These are phyloP conservation scores for Ostrea edulis DNA, from an alignment of 1,140 invertebrate species.

Conservation along the genomic window DNA sequence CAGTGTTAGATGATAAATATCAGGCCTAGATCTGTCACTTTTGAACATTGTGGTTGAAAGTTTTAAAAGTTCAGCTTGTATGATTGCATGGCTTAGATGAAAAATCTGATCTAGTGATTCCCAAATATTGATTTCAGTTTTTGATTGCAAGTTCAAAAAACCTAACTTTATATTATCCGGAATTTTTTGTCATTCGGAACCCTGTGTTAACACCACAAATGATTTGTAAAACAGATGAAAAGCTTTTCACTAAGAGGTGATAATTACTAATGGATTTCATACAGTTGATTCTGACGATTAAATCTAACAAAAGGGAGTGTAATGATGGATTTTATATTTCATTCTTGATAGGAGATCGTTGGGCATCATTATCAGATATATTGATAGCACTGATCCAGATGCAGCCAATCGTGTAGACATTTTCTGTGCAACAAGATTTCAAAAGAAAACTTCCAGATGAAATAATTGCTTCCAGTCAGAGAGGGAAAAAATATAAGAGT, in stretches of 20 bases:
- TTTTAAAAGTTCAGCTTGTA: too few species aligned
- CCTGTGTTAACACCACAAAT: not conserved
- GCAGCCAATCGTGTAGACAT: not conserved
- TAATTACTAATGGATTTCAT: conserved; percentile 36
- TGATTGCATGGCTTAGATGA: too few species aligned
- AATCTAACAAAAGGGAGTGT: not conserved
- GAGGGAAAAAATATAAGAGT: not conserved
- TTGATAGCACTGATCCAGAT: conserved; percentile 18
- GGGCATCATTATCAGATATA: conserved; percentile 5
- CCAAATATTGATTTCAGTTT: too few species aligned
- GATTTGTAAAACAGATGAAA: conserved; percentile 4
- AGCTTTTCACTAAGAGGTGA: not conserved
- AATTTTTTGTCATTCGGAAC: not conserved
- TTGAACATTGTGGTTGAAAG: too few species aligned
- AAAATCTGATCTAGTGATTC: too few species aligned
- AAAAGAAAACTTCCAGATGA: not conserved
- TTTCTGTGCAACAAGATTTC: conserved; percentile 21
- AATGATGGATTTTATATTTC: conserved; percentile 7
- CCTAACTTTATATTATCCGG: too few species aligned
- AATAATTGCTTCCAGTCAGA: conserved; percentile 16
- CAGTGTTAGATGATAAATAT: too few species aligned
- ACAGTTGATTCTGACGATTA: conserved; percentile 1
- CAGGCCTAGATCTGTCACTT: too few species aligned
- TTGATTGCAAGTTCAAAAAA: too few species aligned
- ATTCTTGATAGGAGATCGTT: not conserved